Percentiles rank a stretch among this genome's conserved stretches.
These are phyloP conservation scores for Chrysomallon squamiferum DNA, from an alignment of 1,140 invertebrate species.

Conservation along the genomic window DNA sequence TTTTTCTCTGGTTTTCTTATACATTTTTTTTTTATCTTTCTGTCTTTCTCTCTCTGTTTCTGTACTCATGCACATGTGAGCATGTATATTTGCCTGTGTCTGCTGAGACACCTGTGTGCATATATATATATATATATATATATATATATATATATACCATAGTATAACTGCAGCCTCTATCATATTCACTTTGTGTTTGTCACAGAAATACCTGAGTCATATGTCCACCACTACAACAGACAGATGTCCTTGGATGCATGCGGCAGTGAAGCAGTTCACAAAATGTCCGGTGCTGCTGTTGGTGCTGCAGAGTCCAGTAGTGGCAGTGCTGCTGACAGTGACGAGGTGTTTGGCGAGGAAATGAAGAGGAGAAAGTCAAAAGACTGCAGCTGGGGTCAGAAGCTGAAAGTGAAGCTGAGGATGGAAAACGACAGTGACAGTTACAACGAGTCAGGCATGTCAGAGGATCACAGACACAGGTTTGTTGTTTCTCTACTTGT, in stretches of 20 bases:
- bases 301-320: conserved; percentile 20
- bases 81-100: too few relatives aligned
- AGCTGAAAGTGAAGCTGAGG: neutral
- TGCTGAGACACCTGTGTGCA: too few relatives aligned
- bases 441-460: neutral
- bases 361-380: neutral
- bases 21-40: too few relatives aligned
- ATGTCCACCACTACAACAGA: conserved; percentile 6
- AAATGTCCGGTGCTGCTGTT: neutral
- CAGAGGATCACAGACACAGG: neutral
- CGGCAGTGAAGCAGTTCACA: conserved; percentile 1
- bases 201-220: neutral
- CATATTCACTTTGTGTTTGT: too few relatives aligned
- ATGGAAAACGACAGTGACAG: conserved; percentile 2
- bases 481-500: neutral
- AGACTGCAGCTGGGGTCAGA: neutral
- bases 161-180: too few relatives aligned
- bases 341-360: conserved; percentile 35
- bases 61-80: too few relatives aligned
- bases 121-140: too few relatives aligned
- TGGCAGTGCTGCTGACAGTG: conserved; percentile 34
- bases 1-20: too few relatives aligned
- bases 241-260: conserved; percentile 21
- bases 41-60: too few relatives aligned
- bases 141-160: too few relatives aligned